Base-by-base conservation (phyloP, 2,797 vertebrate species). In the Margarornis squamiger region DNA sequence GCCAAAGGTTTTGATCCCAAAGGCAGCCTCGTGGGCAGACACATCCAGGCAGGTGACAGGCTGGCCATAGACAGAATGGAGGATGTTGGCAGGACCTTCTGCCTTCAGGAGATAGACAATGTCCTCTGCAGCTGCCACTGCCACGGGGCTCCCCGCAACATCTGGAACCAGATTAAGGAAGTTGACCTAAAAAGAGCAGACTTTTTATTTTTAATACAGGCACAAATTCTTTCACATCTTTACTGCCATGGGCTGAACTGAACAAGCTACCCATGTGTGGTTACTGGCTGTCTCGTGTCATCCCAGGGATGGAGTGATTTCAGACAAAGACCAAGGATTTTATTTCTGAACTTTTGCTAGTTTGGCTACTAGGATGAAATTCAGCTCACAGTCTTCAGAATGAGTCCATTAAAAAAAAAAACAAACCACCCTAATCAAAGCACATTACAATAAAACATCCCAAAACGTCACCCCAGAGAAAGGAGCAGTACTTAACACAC, bases 41-140 rank as follows among this genome's bases (percentile, higher is more conserved):
- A 98, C 98, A 7, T 99, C 99, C 8, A 99, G 97, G 83, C 99
- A 99, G 0, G 99, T 99, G 49, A 99, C 97, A 0, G 99, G 99
- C 61, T 99, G 99, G 22, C 98, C 99, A 1, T 99, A 99, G 68
- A 99, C 98, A 0, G 98, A 99, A 95, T 99, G 99, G 4, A 99
- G 98, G 5, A 97, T 90, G 55, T 85, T 97, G 23, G 98, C 97
- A 17, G 98, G 96, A 51, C 98, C 98, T 30, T 98, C 97, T 13
- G 98, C 97, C 76, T 98, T 98, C 80, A 99, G 96, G 80, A 99
- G 96, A 96, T 98, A 98, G 14, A 99, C 98, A 1, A 98, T 90
- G 36, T 99, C 99, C 43, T 98, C 98, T 6, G 98, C 99, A 22
- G 98, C 97, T 54, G 98, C 97, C 41, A 98, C 93, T 1, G 97